phyloP scores from a whole-genome alignment of 92 coral and sea anemone species.

The Porites rus region DNA sequence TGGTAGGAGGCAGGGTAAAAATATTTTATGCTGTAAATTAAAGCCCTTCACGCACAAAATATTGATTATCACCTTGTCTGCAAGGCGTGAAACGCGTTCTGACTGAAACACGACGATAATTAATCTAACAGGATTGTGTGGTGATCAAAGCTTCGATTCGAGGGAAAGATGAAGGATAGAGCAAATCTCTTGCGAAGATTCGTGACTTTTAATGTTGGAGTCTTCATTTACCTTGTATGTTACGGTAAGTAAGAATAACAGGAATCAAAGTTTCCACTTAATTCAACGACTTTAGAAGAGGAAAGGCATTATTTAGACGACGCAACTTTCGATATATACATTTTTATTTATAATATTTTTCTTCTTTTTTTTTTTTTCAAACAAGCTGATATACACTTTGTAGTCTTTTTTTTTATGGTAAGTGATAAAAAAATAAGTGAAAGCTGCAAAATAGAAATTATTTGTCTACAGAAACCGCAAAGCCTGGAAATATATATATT shows the following conservation, averaged over 20 bases:
- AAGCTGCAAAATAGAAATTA: too few species aligned
- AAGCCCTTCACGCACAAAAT: not conserved
- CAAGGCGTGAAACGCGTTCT: constrained; percentile 28
- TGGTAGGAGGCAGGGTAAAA: constrained; percentile 9
- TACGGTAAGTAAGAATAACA: constrained; percentile 26
- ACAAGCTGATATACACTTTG: too few species aligned
- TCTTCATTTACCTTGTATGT: not conserved
- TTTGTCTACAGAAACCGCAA: too few species aligned
- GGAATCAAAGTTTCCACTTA: not conserved
- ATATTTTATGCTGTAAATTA: constrained; percentile 21
- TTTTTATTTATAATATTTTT: not conserved
- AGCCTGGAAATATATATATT: too few species aligned
- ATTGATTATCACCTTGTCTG: constrained; percentile 13
- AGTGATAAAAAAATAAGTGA: too few species aligned
- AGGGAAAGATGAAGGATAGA: constrained; percentile 5
- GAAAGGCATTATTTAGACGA: too few species aligned
- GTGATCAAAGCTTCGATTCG: not conserved
- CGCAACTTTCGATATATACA: not conserved
- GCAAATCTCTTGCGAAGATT: not conserved
- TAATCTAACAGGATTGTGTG: not conserved
- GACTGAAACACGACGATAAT: constrained; percentile 9
- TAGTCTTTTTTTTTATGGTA: too few species aligned
- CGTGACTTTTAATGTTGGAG: constrained; percentile 16
- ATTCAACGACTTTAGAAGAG: not conserved
- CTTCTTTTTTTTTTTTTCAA: too few species aligned